Conservation (phyloP, 2,113 vertebrate genomes). For the Mustela lutreola region DNA sequence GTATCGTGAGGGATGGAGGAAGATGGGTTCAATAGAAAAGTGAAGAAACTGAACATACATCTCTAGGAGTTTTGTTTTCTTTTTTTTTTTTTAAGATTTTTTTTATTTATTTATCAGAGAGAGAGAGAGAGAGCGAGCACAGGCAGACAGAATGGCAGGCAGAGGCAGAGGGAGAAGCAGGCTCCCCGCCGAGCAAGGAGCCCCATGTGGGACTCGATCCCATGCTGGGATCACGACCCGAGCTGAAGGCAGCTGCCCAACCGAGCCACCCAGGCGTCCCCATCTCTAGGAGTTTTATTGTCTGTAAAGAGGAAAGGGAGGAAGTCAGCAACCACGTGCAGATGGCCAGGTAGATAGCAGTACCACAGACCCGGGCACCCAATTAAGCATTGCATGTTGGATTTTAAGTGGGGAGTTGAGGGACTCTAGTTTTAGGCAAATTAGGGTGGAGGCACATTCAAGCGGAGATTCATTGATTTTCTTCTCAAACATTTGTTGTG, state of each 20-base stretch:
- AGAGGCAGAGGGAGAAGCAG: no score
- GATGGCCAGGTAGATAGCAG: background rate
- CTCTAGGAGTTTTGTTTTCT: background rate
- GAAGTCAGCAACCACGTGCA: background rate
- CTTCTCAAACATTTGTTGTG: background rate
- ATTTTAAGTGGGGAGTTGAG: background rate
- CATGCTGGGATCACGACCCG: no score
- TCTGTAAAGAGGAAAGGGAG: background rate
- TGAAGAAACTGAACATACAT: background rate
- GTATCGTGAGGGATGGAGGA: background rate
- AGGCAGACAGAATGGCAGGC: no score
- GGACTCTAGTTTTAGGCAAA: background rate
- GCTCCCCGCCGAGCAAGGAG: no score
- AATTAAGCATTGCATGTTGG: background rate
- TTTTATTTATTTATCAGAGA: no score
- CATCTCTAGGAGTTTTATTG: background rate
- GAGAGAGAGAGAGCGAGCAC: no score
- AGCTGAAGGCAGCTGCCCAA: no score
- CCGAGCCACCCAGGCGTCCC: no score
- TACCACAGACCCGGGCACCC: background rate
- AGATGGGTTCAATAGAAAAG: background rate
- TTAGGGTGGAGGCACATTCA: background rate
- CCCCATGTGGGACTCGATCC: no score
- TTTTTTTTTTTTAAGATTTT: no score
- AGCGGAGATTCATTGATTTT: background rate